phyloP scores from a whole-genome alignment of 2,797 vertebrate species.

The Dermochelys coriacea region DNA sequence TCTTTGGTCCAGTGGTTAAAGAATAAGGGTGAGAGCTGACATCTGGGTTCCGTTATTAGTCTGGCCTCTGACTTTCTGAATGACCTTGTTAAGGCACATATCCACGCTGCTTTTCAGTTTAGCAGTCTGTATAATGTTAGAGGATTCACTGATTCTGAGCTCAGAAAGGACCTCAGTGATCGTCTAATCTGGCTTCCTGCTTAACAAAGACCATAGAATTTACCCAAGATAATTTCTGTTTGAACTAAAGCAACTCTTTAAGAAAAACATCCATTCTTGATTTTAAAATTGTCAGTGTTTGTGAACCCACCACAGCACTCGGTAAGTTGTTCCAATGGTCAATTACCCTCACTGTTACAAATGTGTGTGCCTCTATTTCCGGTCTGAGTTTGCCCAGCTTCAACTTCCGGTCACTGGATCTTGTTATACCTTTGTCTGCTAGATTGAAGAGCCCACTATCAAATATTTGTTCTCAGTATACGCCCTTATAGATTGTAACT shows the following conservation, averaged over 20 bases:
- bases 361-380: neutral
- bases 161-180: neutral
- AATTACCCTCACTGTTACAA: neutral
- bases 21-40: neutral
- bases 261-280: neutral
- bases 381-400: neutral
- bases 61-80: neutral
- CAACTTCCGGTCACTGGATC: neutral
- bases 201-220: neutral
- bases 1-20: neutral
- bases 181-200: neutral
- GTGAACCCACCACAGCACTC: neutral
- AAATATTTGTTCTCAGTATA: neutral
- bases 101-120: neutral
- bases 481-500: neutral
- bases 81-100: neutral
- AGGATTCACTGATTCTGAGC: neutral
- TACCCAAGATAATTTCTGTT: neutral
- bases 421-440: neutral
- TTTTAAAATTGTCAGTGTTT: neutral
- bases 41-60: neutral
- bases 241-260: neutral
- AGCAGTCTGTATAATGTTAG: neutral
- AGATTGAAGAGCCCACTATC: neutral
- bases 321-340: neutral